Evolutionary conservation across 2,113 vertebrate species (phyloP), one percentile per base, ranked within the genome.

Genomic region (Pipa parva): DNA sequence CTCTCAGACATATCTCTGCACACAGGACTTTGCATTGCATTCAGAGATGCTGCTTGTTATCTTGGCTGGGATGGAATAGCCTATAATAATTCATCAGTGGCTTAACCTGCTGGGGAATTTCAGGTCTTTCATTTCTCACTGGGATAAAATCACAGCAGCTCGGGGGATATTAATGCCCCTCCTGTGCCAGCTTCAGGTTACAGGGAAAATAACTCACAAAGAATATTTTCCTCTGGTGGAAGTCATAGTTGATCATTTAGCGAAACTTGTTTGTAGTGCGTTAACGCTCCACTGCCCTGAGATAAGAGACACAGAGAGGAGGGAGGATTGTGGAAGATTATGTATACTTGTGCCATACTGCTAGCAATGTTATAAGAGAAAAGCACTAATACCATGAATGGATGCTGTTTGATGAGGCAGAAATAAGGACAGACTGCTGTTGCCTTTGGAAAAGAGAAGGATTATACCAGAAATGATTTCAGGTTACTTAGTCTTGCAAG

Each of bases 51-150:
- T 39, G 33, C 66, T 61, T 69, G 57, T 69, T 69, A 18, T 54
- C 42, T 39, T 28, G 31, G 27, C 63, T 10, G 45, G 66, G 63
- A 15, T 29, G 48, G 13, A 54, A 39, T 2, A 33, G 11, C 52
- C 48, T 71, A 62, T 72, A 72, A 65, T 69, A 72, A 76, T 28
- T 76, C 72, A 74, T 74, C 48, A 37, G 51, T 54, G 72, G 46
- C 75, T 74, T 72, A 70, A 70, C 58, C 37, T 59, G 69, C 63
- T 63, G 69, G 68, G 63, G 64, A 67, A 76, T 73, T 74, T 74
- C 71, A 76, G 63, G 60, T 59, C 68, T 64, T 73, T 74, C 74
- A 54, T 72, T 73, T 48, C 72, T 65, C 60, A 61, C 72, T 49
- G 50, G 69, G 72, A 76, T 72, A 57, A 72, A 73, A 72, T 65